A percentile compares a stretch with the other conserved stretches of the same genome.
Evolutionary conservation across 2,113 vertebrate species (phyloP).

Genomic region (Lucifuga dentata): DNA sequence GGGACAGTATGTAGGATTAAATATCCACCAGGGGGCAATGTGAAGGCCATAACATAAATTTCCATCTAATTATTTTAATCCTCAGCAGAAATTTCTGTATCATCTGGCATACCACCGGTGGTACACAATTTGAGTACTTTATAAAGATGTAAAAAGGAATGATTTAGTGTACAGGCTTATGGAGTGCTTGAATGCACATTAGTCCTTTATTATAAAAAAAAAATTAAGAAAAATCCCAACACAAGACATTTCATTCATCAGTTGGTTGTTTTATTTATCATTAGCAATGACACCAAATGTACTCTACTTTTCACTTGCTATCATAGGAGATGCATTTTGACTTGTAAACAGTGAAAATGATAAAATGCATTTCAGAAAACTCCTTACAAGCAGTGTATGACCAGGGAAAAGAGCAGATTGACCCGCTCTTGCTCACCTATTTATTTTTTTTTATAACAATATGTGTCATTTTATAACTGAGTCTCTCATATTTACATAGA

Average conservation of each 20-base stretch:
- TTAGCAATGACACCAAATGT: slow-evolving; percentile 87
- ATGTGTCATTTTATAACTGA: slow-evolving; percentile 84
- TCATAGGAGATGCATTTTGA: slow-evolving; percentile 86
- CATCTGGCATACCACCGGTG: too few relatives aligned
- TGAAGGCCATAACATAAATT: too few relatives aligned
- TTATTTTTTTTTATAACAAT: slow-evolving; percentile 59
- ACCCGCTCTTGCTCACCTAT: slow-evolving; percentile 56
- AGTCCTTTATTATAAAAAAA: neutral
- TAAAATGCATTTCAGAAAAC: slow-evolving; percentile 83
- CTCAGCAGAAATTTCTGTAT: too few relatives aligned
- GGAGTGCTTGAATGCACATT: neutral
- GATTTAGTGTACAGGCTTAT: too few relatives aligned
- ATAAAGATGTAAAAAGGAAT: too few relatives aligned
- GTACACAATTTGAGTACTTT: too few relatives aligned
- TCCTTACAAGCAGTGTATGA: slow-evolving; percentile 83
- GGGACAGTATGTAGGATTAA: too few relatives aligned
- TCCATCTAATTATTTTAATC: too few relatives aligned
- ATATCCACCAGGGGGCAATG: too few relatives aligned
- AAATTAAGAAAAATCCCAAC: slow-evolving; percentile 30
- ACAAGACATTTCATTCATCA: slow-evolving; percentile 65
- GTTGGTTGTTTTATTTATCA: slow-evolving; percentile 92
- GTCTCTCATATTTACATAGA: slow-evolving; percentile 83
- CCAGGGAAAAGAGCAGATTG: slow-evolving; percentile 67
- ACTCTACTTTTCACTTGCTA: slow-evolving; percentile 83
- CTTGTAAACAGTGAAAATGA: slow-evolving; percentile 89